Evolutionary conservation across 2,797 vertebrate species (phyloP).

Genomic region (Sciurus vulgaris): DNA sequence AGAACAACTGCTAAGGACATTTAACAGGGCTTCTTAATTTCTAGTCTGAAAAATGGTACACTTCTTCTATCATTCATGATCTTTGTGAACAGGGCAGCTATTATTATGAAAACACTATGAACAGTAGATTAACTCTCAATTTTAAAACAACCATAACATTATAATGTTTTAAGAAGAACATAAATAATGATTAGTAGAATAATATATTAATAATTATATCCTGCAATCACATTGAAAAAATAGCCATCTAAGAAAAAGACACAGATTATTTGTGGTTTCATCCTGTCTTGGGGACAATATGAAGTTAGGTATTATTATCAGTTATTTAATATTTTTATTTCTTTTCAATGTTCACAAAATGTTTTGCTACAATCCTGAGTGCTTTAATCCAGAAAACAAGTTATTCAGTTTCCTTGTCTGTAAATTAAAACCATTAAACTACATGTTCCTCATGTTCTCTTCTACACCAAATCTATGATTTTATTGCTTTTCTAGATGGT

Average conservation of each 20-base stretch:
- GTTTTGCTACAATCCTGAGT: background rate
- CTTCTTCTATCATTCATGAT: background rate
- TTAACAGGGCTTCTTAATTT: background rate
- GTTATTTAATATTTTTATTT: slow-evolving; percentile 26
- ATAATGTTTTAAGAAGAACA: background rate
- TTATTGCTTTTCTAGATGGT: background rate
- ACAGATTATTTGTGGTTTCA: background rate
- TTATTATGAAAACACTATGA: background rate
- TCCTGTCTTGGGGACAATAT: background rate
- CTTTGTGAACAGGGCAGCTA: background rate
- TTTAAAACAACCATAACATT: background rate
- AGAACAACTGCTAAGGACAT: background rate
- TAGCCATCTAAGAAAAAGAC: background rate
- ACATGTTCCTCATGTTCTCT: background rate
- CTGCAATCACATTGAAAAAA: background rate
- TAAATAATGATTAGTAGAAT: background rate
- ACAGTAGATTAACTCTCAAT: background rate
- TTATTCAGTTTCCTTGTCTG: background rate
- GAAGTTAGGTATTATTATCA: background rate
- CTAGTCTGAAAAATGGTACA: background rate
- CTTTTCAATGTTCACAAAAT: background rate
- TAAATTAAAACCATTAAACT: slow-evolving; percentile 1
- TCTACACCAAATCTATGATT: slow-evolving; percentile 20
- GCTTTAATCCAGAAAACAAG: slow-evolving; percentile 1
- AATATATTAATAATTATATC: background rate